Percentiles rank a stretch among this genome's conserved stretches.
Conservation (phyloP, 2,113 vertebrate species). For the Apus apus region DNA sequence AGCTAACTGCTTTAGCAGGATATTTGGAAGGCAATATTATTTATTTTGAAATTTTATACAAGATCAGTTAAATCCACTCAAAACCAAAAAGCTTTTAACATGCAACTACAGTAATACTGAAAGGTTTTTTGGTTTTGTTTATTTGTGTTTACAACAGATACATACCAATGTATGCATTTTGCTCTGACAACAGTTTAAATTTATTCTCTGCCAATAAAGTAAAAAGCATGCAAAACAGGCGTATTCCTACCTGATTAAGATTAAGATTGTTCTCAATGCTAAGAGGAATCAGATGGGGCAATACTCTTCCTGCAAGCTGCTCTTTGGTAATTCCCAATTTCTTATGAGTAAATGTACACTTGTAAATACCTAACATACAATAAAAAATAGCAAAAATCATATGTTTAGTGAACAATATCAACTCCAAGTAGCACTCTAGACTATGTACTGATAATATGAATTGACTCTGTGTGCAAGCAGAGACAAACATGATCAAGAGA, state of each 20-base stretch:
- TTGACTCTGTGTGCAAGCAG: not conserved
- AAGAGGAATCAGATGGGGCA: slow-evolving; percentile 95
- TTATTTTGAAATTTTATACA: not conserved
- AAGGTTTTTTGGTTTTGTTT: not conserved
- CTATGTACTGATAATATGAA: not conserved
- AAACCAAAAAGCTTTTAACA: not conserved
- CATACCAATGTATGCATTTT: not conserved
- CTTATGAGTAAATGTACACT: slow-evolving; percentile 98
- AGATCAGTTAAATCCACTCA: not conserved
- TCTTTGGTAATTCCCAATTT: slow-evolving; percentile 99
- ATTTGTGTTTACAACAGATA: not conserved
- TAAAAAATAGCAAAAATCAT: not conserved
- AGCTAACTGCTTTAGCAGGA: not conserved
- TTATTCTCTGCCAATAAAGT: not conserved
- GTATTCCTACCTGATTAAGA: slow-evolving; percentile 90
- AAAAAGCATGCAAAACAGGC: not conserved
- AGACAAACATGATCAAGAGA: not conserved
- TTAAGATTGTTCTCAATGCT: slow-evolving; percentile 99
- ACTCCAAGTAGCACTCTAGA: not conserved
- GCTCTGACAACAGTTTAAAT: not conserved
- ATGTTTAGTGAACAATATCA: not conserved
- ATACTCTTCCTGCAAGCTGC: slow-evolving; percentile 89
- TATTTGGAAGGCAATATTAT: not conserved
- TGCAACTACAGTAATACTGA: not conserved
- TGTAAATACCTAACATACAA: slow-evolving; percentile 90